Evolutionary conservation across 92 coral and sea anemone species (phyloP).

Genomic region (Epizoanthus stellaris): DNA sequence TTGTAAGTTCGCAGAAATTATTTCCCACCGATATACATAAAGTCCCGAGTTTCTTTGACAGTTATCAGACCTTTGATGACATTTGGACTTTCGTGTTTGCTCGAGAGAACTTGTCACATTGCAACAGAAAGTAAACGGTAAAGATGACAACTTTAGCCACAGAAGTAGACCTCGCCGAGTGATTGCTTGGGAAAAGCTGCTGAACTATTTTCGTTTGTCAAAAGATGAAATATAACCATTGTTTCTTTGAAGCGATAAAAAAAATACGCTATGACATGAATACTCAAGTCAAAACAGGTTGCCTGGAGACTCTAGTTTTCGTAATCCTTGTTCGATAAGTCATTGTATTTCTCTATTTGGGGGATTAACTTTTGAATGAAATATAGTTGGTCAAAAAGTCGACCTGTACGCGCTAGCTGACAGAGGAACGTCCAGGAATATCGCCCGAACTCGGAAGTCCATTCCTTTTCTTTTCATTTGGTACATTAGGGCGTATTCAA

Average conservation of each 20-base stretch:
- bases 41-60: constrained; percentile 25
- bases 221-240: background rate
- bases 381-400: too few relatives aligned
- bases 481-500: background rate
- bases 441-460: too few relatives aligned
- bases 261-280: constrained; percentile 8
- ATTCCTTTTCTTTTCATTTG: too few relatives aligned
- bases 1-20: constrained; percentile 16
- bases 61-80: constrained; percentile 28
- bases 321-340: background rate
- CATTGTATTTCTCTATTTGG: background rate
- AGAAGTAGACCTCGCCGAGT: background rate
- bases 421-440: too few relatives aligned
- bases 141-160: constrained; percentile 25
- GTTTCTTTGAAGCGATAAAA: background rate
- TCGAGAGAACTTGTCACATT: constrained; percentile 37
- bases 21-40: constrained; percentile 31
- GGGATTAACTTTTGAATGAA: too few relatives aligned
- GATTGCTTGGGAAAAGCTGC: background rate
- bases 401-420: too few relatives aligned
- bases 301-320: background rate
- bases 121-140: constrained; percentile 5
- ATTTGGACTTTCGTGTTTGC: constrained; percentile 2
- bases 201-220: constrained; percentile 23
- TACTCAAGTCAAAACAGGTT: background rate